phyloP scores from a whole-genome alignment of 2,113 vertebrate genomes.

The Catharus bicknelli region DNA sequence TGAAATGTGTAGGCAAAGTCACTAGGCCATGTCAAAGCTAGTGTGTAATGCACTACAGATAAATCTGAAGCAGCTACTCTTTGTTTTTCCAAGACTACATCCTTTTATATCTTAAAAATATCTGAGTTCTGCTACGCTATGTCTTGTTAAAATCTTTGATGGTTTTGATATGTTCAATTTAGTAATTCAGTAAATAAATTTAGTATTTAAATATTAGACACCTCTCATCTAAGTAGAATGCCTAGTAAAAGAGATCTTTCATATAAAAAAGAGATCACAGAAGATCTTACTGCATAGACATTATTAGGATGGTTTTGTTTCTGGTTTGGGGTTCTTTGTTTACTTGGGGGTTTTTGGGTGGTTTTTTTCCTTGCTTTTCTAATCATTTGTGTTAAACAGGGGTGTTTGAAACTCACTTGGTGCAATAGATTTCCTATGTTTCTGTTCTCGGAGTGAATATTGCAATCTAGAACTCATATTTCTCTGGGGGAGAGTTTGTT shows the following conservation, averaged over 20 bases:
- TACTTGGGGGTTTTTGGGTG: not conserved
- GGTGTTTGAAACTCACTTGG: not conserved
- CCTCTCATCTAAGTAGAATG: not conserved
- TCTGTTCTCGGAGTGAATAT: not conserved
- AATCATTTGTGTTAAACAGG: not conserved
- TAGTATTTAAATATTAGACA: not conserved
- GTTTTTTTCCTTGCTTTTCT: not conserved
- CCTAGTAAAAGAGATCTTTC: not conserved
- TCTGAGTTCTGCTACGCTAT: not conserved
- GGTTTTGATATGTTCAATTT: not conserved
- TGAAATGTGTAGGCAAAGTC: not conserved
- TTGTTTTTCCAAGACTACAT: not conserved
- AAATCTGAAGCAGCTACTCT: not conserved
- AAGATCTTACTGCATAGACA: not conserved
- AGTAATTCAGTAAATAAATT: not conserved
- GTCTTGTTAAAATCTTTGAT: not conserved
- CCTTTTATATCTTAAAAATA: not conserved
- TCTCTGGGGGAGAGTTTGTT: not conserved
- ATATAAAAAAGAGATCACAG: not conserved
- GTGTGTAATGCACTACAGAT: not conserved
- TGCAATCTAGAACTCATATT: not conserved
- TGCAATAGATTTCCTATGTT: not conserved
- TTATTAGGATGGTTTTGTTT: not conserved
- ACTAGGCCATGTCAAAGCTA: not conserved
- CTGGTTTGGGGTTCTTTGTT: not conserved